Percentiles rank a stretch among this genome's conserved stretches.
These are phyloP conservation scores for Albula glossodonta DNA, from an alignment of 2,113 vertebrate species.

Conservation along the genomic window DNA sequence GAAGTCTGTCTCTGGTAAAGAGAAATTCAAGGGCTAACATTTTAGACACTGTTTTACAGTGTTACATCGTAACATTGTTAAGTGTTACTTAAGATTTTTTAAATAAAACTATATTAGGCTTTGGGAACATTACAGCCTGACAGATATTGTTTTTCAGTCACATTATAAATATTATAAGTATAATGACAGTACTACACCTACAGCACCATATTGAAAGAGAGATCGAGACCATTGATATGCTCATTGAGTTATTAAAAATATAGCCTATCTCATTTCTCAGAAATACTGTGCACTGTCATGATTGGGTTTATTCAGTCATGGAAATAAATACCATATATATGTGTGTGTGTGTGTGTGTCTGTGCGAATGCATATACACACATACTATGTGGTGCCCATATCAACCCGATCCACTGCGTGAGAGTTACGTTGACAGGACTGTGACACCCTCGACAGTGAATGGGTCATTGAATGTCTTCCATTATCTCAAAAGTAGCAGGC, in stretches of 20 bases:
- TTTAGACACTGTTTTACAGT: not conserved
- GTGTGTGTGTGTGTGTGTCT: not conserved
- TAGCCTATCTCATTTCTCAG: too few relatives aligned
- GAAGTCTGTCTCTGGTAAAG: not conserved
- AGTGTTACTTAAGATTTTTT: not conserved
- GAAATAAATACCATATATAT: not conserved
- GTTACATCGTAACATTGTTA: not conserved
- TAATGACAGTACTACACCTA: not conserved
- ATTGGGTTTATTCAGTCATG: not conserved
- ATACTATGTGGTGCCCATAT: not conserved
- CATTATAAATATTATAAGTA: not conserved
- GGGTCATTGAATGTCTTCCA: not conserved
- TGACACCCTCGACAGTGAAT: not conserved
- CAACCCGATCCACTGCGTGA: not conserved
- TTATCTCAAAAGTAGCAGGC: not conserved
- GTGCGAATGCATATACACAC: not conserved
- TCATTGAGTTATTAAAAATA: too few relatives aligned
- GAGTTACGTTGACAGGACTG: not conserved
- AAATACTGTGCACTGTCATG: not conserved
- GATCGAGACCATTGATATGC: too few relatives aligned
- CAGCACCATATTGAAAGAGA: not conserved
- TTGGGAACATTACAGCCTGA: not conserved
- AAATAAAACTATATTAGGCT: not conserved
- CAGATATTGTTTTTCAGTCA: not conserved
- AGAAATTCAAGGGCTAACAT: not conserved